Evolutionary conservation across 2,888 invertebrate species (phyloP), one percentile per base, ranked within the genome.

Genomic region (Platynereis dumerilii): DNA sequence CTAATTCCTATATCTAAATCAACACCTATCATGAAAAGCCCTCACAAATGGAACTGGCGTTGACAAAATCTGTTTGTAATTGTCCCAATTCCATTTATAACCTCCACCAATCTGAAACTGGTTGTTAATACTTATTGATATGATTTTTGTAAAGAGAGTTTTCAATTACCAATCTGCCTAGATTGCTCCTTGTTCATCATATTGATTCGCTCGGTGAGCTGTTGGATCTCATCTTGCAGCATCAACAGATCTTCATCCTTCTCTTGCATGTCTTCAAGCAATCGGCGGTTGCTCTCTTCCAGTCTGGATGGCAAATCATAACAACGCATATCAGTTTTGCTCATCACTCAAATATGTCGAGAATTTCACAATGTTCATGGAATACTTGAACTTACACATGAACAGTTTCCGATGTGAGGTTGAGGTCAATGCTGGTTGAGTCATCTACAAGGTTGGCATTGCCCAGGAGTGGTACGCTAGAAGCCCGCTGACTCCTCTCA

Each of bases 211-310:
- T 74, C 71, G 58, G 75, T 78, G 24, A 81, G 76, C 48, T 75
- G 76, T n/a, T 70, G 64, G 12, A 81, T 77, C 42, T 80, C 78
- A 20, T 78, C 74, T 69, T 80, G 79, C 44, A 80, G 69, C 34
- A 66, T 60, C 17, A 69, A 68, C 59, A 80, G 76, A 58, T 80
- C 80, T 34, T 75, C 65, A 58, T 80, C 80, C 64, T 76, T 76
- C 53, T 74, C 70, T 24, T 73, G 72, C 20, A 81, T 68, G 60
- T 79, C 75, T 60, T 76, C 72, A 61, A 79, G 48, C 57, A 80
- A 70, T 44, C 70, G 27, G 57, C 61, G 66, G 77, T 78, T 57
- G 77, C 78, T 64, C 74, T 75, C 73, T 78, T 77, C 67, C 78
- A 65, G 34, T 39, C 61, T 61, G 42, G 12, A 55, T 39, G 5